A percentile compares a stretch with the other conserved stretches of the same genome.
phyloP scores from a whole-genome alignment of 2,888 invertebrate species.

The Tenthredo amoena region DNA sequence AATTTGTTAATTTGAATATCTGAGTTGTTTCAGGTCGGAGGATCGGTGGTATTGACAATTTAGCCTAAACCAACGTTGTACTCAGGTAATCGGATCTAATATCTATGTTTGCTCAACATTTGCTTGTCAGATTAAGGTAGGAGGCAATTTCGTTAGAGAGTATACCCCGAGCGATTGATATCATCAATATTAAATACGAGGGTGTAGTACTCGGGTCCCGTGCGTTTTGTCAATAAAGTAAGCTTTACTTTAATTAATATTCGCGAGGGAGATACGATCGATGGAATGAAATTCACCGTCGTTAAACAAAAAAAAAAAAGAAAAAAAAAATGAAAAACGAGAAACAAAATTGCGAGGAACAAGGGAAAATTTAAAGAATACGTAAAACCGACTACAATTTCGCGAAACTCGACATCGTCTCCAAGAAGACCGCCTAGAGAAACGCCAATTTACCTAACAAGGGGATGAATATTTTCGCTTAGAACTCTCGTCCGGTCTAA shows the following conservation, averaged over 20 bases:
- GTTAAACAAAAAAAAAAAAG: neutral
- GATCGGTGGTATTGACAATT: neutral
- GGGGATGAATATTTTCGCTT: neutral
- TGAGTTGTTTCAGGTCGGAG: neutral
- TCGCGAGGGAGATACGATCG: neutral
- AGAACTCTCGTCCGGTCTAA: neutral
- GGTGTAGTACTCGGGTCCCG: neutral
- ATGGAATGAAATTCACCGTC: neutral
- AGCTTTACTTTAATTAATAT: slow-evolving; percentile 2
- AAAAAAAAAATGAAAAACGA: neutral
- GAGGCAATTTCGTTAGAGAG: neutral
- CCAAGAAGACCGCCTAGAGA: neutral
- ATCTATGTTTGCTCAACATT: slow-evolving; percentile 26
- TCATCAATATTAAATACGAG: slow-evolving; percentile 17
- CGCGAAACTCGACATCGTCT: neutral
- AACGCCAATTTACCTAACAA: neutral
- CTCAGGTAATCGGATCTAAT: neutral
- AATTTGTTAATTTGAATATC: too few relatives aligned
- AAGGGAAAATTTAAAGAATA: neutral
- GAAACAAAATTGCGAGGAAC: neutral
- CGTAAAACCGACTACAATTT: neutral
- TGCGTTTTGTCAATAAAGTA: neutral
- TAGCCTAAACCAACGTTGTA: slow-evolving; percentile 22
- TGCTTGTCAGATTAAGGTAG: neutral
- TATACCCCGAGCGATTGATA: neutral